These are phyloP conservation scores for Caiman crocodilus DNA, from an alignment of 2,797 vertebrate genomes.

Conservation along the genomic window DNA sequence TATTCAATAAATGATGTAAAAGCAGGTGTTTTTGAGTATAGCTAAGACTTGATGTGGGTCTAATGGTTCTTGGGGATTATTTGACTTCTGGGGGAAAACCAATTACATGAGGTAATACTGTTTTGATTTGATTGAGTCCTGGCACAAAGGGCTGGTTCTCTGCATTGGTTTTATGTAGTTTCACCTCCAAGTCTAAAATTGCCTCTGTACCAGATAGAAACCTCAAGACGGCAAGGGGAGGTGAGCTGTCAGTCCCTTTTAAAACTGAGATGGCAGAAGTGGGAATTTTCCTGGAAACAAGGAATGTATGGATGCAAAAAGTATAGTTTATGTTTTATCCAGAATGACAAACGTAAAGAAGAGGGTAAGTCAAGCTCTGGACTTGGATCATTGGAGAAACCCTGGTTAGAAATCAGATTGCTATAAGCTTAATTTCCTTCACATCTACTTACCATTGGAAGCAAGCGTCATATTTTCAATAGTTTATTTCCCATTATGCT, in stretches of 20 bases:
- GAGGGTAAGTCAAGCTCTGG: background rate
- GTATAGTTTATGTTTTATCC: background rate
- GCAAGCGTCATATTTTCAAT: background rate
- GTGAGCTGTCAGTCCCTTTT: background rate
- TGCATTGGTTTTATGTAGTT: background rate
- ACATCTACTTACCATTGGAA: background rate
- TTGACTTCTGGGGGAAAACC: background rate
- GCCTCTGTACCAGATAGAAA: background rate
- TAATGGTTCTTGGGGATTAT: background rate
- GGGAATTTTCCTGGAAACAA: background rate
- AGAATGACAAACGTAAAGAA: background rate
- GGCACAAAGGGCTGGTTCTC: background rate
- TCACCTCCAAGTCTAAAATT: background rate
- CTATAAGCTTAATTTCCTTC: background rate
- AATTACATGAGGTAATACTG: background rate
- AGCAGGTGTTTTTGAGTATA: background rate
- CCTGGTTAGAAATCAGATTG: background rate
- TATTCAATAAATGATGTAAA: background rate
- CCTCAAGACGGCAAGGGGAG: background rate
- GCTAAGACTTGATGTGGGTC: fast-evolving
- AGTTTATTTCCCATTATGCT: slow-evolving; percentile 24
- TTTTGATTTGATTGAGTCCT: background rate
- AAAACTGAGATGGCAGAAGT: background rate
- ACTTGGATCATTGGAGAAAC: background rate
- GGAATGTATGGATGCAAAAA: background rate